These are phyloP conservation scores for Hippopotamus amphibius DNA, from an alignment of 2,113 vertebrate genomes.

Conservation along the genomic window DNA sequence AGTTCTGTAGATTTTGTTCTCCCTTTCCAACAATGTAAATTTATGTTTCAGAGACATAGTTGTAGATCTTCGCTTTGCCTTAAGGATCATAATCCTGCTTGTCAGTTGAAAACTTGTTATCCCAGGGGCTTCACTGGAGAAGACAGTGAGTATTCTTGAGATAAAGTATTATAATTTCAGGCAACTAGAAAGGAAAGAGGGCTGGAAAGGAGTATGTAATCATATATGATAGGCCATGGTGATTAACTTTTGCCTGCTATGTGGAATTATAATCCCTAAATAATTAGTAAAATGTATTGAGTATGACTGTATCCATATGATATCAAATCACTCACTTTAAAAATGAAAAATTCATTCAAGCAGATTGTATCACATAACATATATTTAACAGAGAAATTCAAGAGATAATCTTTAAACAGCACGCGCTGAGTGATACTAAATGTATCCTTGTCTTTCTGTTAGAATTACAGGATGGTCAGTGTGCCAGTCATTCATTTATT, in stretches of 20 bases:
- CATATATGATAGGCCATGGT: background rate
- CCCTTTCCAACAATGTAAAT: conserved; percentile 48
- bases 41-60: conserved; percentile 30
- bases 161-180: conserved; percentile 45
- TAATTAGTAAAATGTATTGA: conserved; percentile 21
- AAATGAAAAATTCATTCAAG: conserved; percentile 16
- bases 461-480: background rate
- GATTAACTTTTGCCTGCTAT: background rate
- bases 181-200: background rate
- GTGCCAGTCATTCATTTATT: background rate
- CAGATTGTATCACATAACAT: background rate
- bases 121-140: background rate
- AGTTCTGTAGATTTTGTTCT: conserved; percentile 21
- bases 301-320: background rate
- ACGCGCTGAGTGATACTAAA: background rate
- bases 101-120: conserved; percentile 16
- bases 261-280: background rate
- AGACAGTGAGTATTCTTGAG: conserved; percentile 26
- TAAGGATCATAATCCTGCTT: background rate
- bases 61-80: conserved; percentile 10
- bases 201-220: background rate
- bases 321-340: conserved; percentile 39
- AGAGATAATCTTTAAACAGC: background rate
- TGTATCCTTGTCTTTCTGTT: background rate
- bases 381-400: background rate